Evolutionary conservation across 2,797 vertebrate species (phyloP).

Genomic region (Orestias chungarensis): DNA sequence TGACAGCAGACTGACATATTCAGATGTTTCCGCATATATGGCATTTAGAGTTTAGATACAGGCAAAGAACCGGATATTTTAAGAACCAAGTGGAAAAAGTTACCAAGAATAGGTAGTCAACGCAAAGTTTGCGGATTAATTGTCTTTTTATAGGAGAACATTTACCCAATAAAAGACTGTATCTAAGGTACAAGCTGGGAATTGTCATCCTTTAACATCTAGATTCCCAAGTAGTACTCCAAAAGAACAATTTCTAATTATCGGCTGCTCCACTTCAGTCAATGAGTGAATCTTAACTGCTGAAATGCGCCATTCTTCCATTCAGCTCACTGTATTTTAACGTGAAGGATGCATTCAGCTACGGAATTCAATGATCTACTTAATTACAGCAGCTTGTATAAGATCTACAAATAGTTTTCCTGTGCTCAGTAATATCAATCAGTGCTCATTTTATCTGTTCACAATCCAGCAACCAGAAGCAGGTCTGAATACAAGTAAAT

Average conservation of each 20-base stretch:
- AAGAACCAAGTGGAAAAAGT: too few species aligned
- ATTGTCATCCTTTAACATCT: background rate
- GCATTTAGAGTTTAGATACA: too few species aligned
- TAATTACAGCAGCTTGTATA: conserved; percentile 3
- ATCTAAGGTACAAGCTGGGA: background rate
- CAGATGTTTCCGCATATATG: background rate
- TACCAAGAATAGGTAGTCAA: too few species aligned
- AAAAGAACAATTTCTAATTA: background rate
- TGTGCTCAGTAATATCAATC: background rate
- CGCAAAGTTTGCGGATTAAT: too few species aligned
- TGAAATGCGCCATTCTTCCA: background rate
- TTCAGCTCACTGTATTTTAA: background rate
- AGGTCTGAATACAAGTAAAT: conserved; percentile 29
- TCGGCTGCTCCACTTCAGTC: background rate
- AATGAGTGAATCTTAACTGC: background rate
- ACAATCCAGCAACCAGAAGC: conserved; percentile 12
- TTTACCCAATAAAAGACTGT: background rate
- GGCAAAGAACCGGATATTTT: too few species aligned
- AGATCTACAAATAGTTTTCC: conserved; percentile 20
- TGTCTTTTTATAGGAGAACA: too few species aligned
- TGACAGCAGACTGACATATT: too few species aligned
- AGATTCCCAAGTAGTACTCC: background rate
- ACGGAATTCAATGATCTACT: background rate
- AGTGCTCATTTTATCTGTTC: conserved; percentile 20
- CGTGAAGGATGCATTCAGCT: conserved; percentile 3